Evolutionary conservation across 2,888 invertebrate species (phyloP).

Genomic region (Drosophila ustulata): DNA sequence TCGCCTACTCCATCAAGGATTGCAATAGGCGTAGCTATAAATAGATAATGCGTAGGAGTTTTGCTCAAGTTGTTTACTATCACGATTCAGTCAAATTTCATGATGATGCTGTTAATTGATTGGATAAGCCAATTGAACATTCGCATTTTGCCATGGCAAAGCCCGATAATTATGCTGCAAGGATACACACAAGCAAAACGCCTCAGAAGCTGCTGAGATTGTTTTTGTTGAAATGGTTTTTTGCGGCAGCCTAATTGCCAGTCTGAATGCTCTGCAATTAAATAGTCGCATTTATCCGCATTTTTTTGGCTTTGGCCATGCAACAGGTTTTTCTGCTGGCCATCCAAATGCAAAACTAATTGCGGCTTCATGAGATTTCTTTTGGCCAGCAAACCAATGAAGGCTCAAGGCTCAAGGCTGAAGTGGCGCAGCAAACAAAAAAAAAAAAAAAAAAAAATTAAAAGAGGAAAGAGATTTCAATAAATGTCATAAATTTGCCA

Average conservation of each 20-base stretch:
- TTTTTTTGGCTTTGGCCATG: neutral
- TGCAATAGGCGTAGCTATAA: neutral
- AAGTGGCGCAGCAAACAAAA: neutral
- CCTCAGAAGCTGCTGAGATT: neutral
- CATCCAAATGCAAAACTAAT: slow-evolving; percentile 41
- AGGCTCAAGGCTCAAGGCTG: neutral
- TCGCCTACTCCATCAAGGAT: neutral
- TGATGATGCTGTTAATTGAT: neutral
- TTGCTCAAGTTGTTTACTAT: slow-evolving; percentile 12
- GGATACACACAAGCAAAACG: neutral
- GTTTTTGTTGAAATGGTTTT: neutral
- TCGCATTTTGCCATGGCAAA: neutral
- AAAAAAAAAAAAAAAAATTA: neutral
- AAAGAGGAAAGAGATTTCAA: slow-evolving; percentile 62
- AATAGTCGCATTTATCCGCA: neutral
- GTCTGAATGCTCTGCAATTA: slow-evolving; percentile 2
- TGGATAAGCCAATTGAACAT: neutral
- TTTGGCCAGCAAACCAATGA: neutral
- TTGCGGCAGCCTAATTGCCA: neutral
- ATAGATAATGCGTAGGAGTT: neutral
- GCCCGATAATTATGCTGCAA: neutral
- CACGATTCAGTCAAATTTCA: neutral
- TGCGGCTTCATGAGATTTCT: slow-evolving; percentile 29
- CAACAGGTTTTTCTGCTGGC: slow-evolving; percentile 40
- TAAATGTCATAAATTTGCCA: slow-evolving; percentile 72